phyloP scores from a whole-genome alignment of 1,140 invertebrate species.

The Bombyx mori region ASM3026992v2 NC_085112.1:8634001-8634500 shows the following conservation, averaged over 20 bases:
- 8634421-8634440: too few species aligned
- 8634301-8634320: slow-evolving; percentile 1
- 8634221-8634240: slow-evolving; percentile 39
- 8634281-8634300: slow-evolving; percentile 19
- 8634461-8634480: too few species aligned
- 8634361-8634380: too few species aligned
- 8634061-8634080: background rate
- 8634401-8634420: too few species aligned
- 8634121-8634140: slow-evolving; percentile 23
- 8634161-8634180: slow-evolving; percentile 35
- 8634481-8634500: too few species aligned
- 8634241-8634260: slow-evolving; percentile 34
- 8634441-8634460: too few species aligned
- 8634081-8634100: slow-evolving; percentile 21
- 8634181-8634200: slow-evolving; percentile 55
- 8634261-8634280: slow-evolving; percentile 26
- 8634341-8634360: too few species aligned
- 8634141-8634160: slow-evolving; percentile 27
- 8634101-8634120: slow-evolving; percentile 35
- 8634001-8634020: background rate
- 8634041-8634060: background rate
- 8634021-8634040: background rate
- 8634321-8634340: too few species aligned
- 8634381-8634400: too few species aligned
- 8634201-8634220: slow-evolving; percentile 35